A percentile compares a stretch with the other conserved stretches of the same genome.
These are phyloP conservation scores for Apoda limacodes DNA, from an alignment of 2,888 invertebrate species.

Conservation along the genomic window DNA sequence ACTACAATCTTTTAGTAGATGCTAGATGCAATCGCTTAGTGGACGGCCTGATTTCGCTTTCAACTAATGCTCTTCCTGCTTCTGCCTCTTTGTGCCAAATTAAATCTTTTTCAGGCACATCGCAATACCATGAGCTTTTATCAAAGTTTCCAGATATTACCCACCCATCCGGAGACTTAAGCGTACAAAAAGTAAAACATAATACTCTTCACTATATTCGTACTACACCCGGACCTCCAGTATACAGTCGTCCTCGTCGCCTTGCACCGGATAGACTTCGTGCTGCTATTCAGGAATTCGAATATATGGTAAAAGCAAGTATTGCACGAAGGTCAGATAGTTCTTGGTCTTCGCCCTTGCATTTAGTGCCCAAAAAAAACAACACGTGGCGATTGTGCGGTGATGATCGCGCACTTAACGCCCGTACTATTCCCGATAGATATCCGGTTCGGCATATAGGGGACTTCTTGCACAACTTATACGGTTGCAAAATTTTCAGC, in stretches of 20 bases:
- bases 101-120: not conserved
- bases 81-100: not conserved
- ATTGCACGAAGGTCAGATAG: conserved; percentile 6
- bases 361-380: conserved; percentile 9
- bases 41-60: not conserved
- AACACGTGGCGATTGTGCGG: conserved; percentile 11
- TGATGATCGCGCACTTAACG: conserved; percentile 8
- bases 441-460: conserved; percentile 8
- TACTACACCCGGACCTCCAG: not conserved
- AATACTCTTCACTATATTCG: not conserved
- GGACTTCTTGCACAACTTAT: conserved; percentile 8
- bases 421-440: conserved; percentile 7
- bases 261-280: not conserved
- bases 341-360: conserved; percentile 6
- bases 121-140: not conserved
- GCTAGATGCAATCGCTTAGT: not conserved
- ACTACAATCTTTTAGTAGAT: not conserved
- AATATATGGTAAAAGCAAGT: conserved; percentile 4
- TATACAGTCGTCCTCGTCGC: not conserved
- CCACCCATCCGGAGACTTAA: not conserved
- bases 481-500: conserved; percentile 5
- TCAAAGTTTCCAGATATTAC: not conserved
- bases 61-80: not conserved
- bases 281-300: conserved; percentile 8
- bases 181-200: not conserved